A percentile compares a stretch with the other conserved stretches of the same genome.
These are phyloP conservation scores for Hippocampus kuda DNA, from an alignment of 2,797 vertebrate genomes.

Conservation along the genomic window DNA sequence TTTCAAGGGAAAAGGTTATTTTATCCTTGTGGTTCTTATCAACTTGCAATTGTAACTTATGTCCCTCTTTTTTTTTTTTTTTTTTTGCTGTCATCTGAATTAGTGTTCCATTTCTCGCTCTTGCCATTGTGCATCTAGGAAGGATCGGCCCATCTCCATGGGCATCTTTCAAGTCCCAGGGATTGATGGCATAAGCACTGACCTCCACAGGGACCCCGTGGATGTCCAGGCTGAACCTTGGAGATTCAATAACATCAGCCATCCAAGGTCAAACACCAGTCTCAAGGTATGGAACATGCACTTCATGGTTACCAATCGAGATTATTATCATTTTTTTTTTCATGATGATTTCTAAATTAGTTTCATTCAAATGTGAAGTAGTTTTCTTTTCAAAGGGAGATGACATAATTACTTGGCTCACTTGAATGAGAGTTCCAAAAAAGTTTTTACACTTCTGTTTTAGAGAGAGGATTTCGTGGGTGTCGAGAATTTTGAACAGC, in stretches of 20 bases:
- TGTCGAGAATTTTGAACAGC: conserved; percentile 58
- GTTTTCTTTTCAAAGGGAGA: conserved; percentile 27
- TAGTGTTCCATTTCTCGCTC: neutral
- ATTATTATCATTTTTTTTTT: too few relatives aligned
- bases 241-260: conserved; percentile 84
- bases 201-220: conserved; percentile 68
- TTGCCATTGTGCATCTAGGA: conserved; percentile 63
- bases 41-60: neutral
- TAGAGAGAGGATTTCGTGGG: conserved; percentile 37
- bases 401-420: conserved; percentile 41
- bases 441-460: conserved; percentile 35
- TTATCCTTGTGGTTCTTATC: neutral
- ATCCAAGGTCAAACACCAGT: conserved; percentile 83
- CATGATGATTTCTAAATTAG: conserved; percentile 2
- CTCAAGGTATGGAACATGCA: conserved; percentile 71
- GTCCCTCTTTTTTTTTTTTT: too few relatives aligned
- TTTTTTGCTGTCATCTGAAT: neutral
- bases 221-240: conserved; percentile 82
- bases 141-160: conserved; percentile 88
- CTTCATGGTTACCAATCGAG: neutral
- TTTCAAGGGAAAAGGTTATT: neutral
- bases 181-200: conserved; percentile 76
- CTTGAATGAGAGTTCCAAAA: neutral
- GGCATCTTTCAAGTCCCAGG: conserved; percentile 83
- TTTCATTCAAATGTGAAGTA: conserved; percentile 6